Conservation (phyloP, 2,888 invertebrate genomes). For the Branchipolynoe longqiensis region DNA sequence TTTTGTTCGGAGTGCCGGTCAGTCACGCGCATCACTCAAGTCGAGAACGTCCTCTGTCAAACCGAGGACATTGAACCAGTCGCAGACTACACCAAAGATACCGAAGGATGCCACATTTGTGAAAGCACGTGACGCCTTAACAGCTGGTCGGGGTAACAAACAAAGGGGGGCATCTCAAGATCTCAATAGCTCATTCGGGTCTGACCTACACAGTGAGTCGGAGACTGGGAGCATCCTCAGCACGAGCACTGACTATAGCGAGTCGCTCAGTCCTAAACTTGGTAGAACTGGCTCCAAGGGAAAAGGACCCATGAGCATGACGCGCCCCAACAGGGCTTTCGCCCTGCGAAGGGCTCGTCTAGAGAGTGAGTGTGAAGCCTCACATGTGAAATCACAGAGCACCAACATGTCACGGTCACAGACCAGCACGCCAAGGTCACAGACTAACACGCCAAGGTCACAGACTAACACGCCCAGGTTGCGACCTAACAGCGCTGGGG, state of each 20-base stretch:
- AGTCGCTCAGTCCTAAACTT: conserved; percentile 68
- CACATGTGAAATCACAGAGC: too few species aligned
- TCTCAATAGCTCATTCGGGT: conserved; percentile 44
- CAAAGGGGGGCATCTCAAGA: conserved; percentile 46
- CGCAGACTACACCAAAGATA: conserved; percentile 7
- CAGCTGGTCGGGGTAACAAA: conserved; percentile 1
- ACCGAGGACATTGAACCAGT: neutral
- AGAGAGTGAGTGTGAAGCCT: conserved; percentile 69
- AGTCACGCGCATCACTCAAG: neutral
- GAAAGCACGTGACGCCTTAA: neutral
- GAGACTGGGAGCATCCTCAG: conserved; percentile 65
- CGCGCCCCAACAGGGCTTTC: conserved; percentile 86
- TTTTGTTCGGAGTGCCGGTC: neutral
- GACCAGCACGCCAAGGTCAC: conserved; percentile 65
- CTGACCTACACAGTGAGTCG: conserved; percentile 60
- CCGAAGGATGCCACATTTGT: conserved; percentile 49
- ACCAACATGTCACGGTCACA: conserved; percentile 65
- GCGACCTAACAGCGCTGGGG: conserved; percentile 60
- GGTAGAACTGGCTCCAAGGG: conserved; percentile 74
- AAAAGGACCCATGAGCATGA: conserved; percentile 78
- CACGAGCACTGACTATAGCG: conserved; percentile 83
- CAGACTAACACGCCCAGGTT: conserved; percentile 61
- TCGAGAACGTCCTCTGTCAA: neutral
- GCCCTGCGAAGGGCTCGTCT: conserved; percentile 86
- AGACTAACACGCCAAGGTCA: conserved; percentile 65